Evolutionary conservation across 2,888 invertebrate genomes (phyloP), one percentile per base, ranked within the genome.

Genomic region (Drosophila bunnanda): DNA sequence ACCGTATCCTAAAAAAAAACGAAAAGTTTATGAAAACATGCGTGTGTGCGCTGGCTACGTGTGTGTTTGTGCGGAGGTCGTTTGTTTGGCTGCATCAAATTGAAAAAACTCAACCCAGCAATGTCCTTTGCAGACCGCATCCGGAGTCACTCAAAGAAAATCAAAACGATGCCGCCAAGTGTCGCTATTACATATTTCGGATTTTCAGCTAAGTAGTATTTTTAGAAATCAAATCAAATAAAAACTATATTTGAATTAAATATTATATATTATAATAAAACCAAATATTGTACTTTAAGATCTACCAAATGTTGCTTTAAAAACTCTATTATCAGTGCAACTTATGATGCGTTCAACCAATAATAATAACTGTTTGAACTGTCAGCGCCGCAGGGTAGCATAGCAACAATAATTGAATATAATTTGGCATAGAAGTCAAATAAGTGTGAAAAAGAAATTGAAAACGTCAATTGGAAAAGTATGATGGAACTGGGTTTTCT

Each of bases 351-450:
- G 12, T 41, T 41, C 6, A 6, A 20, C 1, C 4, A 4, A 25
- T 44, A 22, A 8, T 44, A 15, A 44, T 15, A 25, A 44, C 20
- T 39, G 22, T 64, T 46, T 41, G 43, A 44, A 36, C 43, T 39
- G n/a, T 32, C 46, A 53, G 25, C 25, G 50, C 53, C 32, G 64
- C 38, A 39, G 12, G 32, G 44, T 32, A 76, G 55, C 78, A 76
- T 80, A 70, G 71, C 74, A 68, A 76, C 86, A 53, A 52, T 54
- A 67, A 75, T 82, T 84, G 54, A 68, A 70, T 70, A 58, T 67
- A 62, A 65, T 76, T 62, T 77, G 61, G 25, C 44, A 73, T 52
- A 15, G 73, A 82, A 87, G 74, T 86, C 80, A 71, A 80, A 76
- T 61, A 76, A 69, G 48, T 75, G 75, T 56, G 60, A 55, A 76